phyloP scores from a whole-genome alignment of 53 echinoderm and acorn worm genomes.

The Zoroaster sp. region DNA sequence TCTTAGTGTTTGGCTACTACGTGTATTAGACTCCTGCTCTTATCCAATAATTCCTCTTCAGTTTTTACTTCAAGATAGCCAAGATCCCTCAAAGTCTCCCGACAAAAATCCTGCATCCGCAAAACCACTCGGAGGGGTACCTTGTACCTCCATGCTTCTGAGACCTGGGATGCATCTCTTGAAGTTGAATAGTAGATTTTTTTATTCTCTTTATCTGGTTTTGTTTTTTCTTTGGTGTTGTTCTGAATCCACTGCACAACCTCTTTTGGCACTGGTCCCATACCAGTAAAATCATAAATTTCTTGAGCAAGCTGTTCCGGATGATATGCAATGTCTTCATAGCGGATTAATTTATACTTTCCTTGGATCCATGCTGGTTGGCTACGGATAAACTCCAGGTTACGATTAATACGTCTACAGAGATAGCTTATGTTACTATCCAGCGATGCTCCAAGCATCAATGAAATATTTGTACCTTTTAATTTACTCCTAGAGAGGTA shows the following conservation, averaged over 20 bases:
- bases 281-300: conserved; percentile 81
- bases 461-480: conserved; percentile 7
- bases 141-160: conserved; percentile 82
- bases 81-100: conserved; percentile 58
- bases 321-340: conserved; percentile 86
- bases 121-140: conserved; percentile 60
- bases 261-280: conserved; percentile 72
- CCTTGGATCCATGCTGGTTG: conserved; percentile 68
- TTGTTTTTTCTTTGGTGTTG: conserved; percentile 47
- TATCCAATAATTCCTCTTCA: conserved; percentile 43
- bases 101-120: conserved; percentile 73
- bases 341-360: conserved; percentile 79
- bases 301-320: conserved; percentile 65
- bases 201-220: neutral
- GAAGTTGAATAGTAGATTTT: conserved; percentile 66
- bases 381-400: conserved; percentile 58
- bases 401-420: conserved; percentile 76
- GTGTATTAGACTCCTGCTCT: conserved; percentile 45
- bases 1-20: too few relatives aligned
- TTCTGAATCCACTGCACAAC: conserved; percentile 75
- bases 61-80: conserved; percentile 66
- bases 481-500: conserved; percentile 63
- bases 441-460: conserved; percentile 53
- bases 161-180: conserved; percentile 75
- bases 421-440: conserved; percentile 67